Conservation (phyloP, 2,888 invertebrate genomes). For the Drosophila birchii region DNA sequence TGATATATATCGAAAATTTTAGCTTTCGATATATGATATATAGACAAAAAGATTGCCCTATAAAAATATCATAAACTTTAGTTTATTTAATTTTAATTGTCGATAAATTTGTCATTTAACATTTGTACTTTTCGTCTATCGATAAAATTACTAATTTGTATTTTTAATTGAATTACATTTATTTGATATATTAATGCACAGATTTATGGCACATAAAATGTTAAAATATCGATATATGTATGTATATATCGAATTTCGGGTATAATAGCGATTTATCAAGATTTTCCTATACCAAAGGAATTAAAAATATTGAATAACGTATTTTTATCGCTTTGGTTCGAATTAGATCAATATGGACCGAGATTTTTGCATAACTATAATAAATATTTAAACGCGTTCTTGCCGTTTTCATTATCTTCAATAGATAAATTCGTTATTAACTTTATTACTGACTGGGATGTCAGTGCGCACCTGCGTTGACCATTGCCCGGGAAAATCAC, state of each 20-base stretch:
- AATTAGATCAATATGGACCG: background rate
- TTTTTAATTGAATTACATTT: background rate
- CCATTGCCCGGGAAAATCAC: constrained; percentile 3
- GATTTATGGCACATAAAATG: background rate
- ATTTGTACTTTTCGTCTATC: too few species aligned
- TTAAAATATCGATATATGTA: too few species aligned
- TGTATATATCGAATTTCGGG: too few species aligned
- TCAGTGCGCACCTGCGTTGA: constrained; percentile 2
- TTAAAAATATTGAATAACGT: background rate
- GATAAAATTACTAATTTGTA: too few species aligned
- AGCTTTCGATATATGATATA: too few species aligned
- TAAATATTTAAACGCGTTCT: background rate
- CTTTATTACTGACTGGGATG: background rate
- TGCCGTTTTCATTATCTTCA: background rate
- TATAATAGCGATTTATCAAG: too few species aligned
- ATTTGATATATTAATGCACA: background rate
- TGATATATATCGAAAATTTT: background rate
- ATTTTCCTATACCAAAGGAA: too few species aligned
- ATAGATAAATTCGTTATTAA: background rate
- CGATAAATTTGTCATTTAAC: too few species aligned
- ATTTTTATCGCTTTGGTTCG: background rate
- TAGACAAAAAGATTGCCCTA: too few species aligned
- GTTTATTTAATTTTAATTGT: too few species aligned
- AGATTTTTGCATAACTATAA: too few species aligned
- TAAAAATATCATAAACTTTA: too few species aligned